Evolutionary conservation across 2,888 invertebrate species (phyloP), one percentile per base, ranked within the genome.

Genomic region (Gymnosoma rotundatum): DNA sequence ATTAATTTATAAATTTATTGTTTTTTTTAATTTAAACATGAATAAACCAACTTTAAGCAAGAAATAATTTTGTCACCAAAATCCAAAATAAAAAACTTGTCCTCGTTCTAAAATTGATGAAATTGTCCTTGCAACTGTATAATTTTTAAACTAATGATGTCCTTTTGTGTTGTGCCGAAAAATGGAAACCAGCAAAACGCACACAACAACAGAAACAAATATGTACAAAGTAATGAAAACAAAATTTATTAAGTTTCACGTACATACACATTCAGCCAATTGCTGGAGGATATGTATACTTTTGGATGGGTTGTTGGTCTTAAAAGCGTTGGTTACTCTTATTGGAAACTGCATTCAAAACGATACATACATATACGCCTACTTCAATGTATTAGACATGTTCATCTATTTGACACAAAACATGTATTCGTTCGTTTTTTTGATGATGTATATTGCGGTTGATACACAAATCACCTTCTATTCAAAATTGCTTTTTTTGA

Each of bases 101-200:
- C 42, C 58, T 21, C 45, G 50, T 58, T 75, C 56, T 20, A 48
- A 66, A 75, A 75, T 66, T 56, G 56, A 60, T 60, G 45, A 76
- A 60, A 42, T 60, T 67, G 67, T 76, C 76, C 76, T 76, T 76
- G 67, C 58, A 76, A 61, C 38, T 18, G 58, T 21, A 75, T 48
- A 66, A 66, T 58, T 45, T 16, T 58, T n/a, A 64, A 75, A 21
- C 56, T 58, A 9, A 20, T 45, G 16, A 36, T 36, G 3, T 14
- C 10, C 36, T 72, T 50, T 48, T 21, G 8, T 10, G 36, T 50
- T 21, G 12, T 67, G 10, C 60, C 14, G 14, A 32, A 50, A 50
- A 67, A 58, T 36, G 10, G 12, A 7, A 72, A 72, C 48, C 12
- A 32, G 3, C 8, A 16, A 64, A 18, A 36, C 16, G 38, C 67